Percentiles rank a stretch among this genome's conserved stretches.
Conservation (phyloP, 2,888 invertebrate species). For the Amblyteles armatorius region DNA sequence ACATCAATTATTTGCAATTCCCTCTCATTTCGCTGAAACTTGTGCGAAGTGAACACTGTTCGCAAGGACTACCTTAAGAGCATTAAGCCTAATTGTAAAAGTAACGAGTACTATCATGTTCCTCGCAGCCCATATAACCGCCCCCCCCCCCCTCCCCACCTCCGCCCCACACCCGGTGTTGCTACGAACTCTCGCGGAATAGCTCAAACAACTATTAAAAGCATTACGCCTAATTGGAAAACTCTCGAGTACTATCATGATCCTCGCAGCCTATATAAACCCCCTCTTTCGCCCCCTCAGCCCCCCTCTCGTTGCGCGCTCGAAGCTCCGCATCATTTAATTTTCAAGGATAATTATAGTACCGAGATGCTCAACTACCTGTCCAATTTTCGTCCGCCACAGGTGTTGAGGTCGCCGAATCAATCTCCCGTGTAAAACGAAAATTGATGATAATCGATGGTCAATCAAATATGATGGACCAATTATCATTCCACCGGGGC, state of each 20-base stretch:
- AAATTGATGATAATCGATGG: constrained; percentile 63
- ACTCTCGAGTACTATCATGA: constrained; percentile 42
- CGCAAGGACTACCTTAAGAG: constrained; percentile 17
- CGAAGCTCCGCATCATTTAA: constrained; percentile 42
- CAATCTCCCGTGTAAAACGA: constrained; percentile 28
- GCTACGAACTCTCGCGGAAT: too few species aligned
- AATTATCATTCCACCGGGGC: constrained; percentile 60
- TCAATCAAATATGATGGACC: constrained; percentile 64
- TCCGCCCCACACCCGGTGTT: background rate
- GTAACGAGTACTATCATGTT: constrained; percentile 36
- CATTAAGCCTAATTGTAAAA: constrained; percentile 56
- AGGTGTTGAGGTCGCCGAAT: constrained; percentile 63
- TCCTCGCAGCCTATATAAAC: constrained; percentile 31
- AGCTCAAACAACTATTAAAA: constrained; percentile 60
- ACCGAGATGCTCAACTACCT: constrained; percentile 34
- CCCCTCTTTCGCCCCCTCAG: background rate
- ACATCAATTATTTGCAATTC: too few species aligned
- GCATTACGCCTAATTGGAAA: constrained; percentile 57
- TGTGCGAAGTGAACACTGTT: too few species aligned
- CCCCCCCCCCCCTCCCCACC: too few species aligned
- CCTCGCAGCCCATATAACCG: constrained; percentile 1
- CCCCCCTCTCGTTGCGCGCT: background rate
- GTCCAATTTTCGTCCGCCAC: constrained; percentile 59
- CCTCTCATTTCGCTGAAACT: too few species aligned
- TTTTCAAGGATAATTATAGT: constrained; percentile 64